phyloP scores from a whole-genome alignment of 2,113 vertebrate species.

The Athene cunicularia region DNA sequence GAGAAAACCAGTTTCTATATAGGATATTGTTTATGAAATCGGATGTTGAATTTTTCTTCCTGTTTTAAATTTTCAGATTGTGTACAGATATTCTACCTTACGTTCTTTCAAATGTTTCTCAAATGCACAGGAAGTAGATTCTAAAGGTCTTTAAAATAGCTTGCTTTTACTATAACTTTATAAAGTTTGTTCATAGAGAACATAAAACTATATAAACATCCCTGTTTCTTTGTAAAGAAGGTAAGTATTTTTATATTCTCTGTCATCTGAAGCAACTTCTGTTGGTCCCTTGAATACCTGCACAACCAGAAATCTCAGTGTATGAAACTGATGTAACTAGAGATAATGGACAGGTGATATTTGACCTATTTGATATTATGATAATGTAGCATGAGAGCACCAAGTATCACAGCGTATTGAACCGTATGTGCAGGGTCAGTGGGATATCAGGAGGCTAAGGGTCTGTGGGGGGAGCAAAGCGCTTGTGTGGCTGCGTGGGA shows the following conservation, averaged over 20 bases:
- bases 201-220: neutral
- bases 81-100: neutral
- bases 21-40: neutral
- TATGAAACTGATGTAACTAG: neutral
- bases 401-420: neutral
- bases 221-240: neutral
- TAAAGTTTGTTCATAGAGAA: neutral
- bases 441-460: neutral
- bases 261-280: neutral
- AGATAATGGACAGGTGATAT: neutral
- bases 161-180: neutral
- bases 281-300: neutral
- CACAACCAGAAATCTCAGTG: neutral
- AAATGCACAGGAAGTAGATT: neutral
- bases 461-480: neutral
- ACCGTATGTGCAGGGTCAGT: accelerated
- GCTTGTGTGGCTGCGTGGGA: neutral
- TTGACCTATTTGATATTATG: neutral
- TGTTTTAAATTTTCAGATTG: neutral
- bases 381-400: neutral
- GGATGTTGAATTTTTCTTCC: neutral
- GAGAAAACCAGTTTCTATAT: neutral
- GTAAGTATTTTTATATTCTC: neutral
- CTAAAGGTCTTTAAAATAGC: neutral
- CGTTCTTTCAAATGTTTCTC: neutral